phyloP scores from a whole-genome alignment of 2,113 vertebrate species.

The Eulacestoma nigropectus region DNA sequence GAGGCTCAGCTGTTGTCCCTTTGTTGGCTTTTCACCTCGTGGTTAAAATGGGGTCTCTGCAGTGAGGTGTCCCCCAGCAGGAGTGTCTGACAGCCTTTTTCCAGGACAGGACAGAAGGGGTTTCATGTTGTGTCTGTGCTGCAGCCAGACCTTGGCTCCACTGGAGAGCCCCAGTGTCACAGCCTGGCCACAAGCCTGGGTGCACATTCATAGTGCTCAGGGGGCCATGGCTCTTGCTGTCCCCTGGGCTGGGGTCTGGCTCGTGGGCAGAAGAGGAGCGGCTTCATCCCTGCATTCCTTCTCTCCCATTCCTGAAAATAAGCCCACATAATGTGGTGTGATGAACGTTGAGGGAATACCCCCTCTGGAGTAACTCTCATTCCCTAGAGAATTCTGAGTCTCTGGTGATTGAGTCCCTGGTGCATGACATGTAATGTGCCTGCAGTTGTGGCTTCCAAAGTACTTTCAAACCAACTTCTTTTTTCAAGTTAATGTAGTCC shows the following conservation, averaged over 20 bases:
- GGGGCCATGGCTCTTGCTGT: neutral
- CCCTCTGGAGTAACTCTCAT: neutral
- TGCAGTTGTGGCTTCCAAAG: neutral
- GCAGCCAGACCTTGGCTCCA: neutral
- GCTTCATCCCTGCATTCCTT: neutral
- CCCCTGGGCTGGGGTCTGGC: neutral
- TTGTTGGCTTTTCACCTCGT: neutral
- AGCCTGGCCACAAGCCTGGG: neutral
- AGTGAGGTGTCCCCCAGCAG: neutral
- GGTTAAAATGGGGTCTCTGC: neutral
- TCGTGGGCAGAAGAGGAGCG: neutral
- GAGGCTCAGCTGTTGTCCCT: neutral
- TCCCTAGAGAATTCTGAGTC: neutral
- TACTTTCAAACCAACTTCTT: neutral
- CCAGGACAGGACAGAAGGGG: neutral
- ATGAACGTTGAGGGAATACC: neutral
- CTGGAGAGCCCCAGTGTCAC: neutral
- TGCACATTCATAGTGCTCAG: fast-evolving
- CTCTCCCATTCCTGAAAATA: neutral
- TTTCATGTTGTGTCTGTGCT: neutral
- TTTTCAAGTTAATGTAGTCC: neutral
- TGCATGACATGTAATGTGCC: neutral
- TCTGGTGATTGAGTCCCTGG: neutral
- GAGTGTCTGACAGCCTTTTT: neutral
- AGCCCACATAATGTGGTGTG: neutral